Percentiles rank a stretch among this genome's conserved stretches.
Conservation (phyloP, 2,888 invertebrate species). For the Dryadula phaetusa region DNA sequence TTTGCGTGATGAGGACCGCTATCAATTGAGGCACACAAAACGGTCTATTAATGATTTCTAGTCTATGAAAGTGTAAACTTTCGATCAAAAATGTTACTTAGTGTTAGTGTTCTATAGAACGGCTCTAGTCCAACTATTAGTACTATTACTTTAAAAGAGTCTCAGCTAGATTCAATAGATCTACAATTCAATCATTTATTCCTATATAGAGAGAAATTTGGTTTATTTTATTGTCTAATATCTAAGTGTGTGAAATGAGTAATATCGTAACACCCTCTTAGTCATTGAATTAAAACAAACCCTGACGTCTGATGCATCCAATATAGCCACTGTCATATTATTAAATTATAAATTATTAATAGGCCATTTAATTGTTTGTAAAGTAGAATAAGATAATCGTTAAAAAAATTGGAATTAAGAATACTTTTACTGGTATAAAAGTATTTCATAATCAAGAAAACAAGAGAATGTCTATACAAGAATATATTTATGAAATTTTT, state of each 20-base stretch:
- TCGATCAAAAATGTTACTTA: constrained; percentile 36
- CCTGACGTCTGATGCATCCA: background rate
- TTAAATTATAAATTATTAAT: constrained; percentile 23
- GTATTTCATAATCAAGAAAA: constrained; percentile 15
- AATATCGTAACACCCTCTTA: constrained; percentile 1
- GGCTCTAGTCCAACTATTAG: constrained; percentile 33
- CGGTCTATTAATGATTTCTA: constrained; percentile 24
- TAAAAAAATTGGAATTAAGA: constrained; percentile 7
- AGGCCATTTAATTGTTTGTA: constrained; percentile 17
- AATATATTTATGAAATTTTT: constrained; percentile 22
- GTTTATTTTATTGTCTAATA: constrained; percentile 20
- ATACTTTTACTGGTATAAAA: constrained; percentile 9
- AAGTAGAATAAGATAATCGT: background rate
- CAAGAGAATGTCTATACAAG: constrained; percentile 21
- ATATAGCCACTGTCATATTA: constrained; percentile 21
- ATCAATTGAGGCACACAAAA: constrained; percentile 33
- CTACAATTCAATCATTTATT: constrained; percentile 24
- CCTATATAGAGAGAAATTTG: constrained; percentile 14
- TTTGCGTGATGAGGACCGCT: constrained; percentile 29
- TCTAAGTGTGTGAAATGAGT: constrained; percentile 9
- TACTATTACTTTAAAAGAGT: constrained; percentile 32
- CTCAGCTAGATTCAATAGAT: constrained; percentile 18
- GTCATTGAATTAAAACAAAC: background rate
- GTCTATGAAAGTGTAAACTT: constrained; percentile 38
- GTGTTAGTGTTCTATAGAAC: constrained; percentile 36